These are phyloP conservation scores for Orthonyx spaldingii DNA, from an alignment of 2,113 vertebrate species.

Conservation along the genomic window DNA sequence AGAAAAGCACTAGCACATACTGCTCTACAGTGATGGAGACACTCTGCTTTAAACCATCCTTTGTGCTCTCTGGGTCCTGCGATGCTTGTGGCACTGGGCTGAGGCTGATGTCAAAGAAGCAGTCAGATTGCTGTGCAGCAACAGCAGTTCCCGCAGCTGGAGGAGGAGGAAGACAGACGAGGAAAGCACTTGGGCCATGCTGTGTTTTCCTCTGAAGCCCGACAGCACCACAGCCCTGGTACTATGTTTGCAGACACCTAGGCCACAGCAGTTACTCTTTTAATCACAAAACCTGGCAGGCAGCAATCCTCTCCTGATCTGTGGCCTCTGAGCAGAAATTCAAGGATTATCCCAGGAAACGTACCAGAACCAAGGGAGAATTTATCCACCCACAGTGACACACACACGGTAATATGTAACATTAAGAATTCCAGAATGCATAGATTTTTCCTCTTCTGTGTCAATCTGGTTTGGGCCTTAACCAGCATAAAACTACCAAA, in stretches of 20 bases:
- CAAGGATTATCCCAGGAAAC: background rate
- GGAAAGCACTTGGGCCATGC: background rate
- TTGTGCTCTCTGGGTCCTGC: too few species aligned
- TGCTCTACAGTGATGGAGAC: background rate
- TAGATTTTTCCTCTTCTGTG: background rate
- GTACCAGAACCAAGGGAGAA: background rate
- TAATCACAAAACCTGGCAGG: accelerated
- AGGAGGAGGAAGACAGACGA: background rate
- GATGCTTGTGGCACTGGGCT: too few species aligned
- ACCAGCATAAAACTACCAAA: background rate
- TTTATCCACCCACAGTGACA: background rate
- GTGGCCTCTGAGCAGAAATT: background rate
- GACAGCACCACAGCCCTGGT: background rate
- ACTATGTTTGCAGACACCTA: background rate
- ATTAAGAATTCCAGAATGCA: background rate
- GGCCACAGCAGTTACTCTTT: background rate
- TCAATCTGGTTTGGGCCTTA: background rate
- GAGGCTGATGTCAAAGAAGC: background rate
- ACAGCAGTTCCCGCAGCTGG: background rate
- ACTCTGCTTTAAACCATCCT: background rate
- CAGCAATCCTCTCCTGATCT: too few species aligned
- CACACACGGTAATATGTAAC: background rate
- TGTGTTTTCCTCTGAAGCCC: background rate
- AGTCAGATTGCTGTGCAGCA: background rate
- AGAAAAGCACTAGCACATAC: background rate